These are phyloP conservation scores for Ceratotherium simum DNA, from an alignment of 2,113 vertebrate genomes.

Conservation along the genomic window DNA sequence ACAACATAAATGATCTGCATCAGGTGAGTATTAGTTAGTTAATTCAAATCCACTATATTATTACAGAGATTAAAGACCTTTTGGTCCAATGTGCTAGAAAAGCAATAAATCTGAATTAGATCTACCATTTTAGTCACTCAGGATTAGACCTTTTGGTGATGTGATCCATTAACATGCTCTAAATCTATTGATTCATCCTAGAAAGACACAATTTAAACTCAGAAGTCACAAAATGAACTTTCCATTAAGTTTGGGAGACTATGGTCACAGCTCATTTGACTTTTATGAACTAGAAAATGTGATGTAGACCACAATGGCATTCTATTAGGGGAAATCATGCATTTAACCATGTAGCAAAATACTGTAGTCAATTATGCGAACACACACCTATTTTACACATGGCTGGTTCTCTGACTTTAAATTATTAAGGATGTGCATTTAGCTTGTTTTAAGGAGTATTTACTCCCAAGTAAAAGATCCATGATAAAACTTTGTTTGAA, in stretches of 20 bases:
- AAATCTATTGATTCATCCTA: slow-evolving; percentile 86
- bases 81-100: slow-evolving; percentile 50
- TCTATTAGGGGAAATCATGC: slow-evolving; percentile 89
- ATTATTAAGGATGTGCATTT: slow-evolving; percentile 81
- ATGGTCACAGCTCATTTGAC: slow-evolving; percentile 89
- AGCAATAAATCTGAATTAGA: slow-evolving; percentile 80
- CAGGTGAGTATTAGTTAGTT: slow-evolving; percentile 29
- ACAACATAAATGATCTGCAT: neutral
- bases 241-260: slow-evolving; percentile 87
- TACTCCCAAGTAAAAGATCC: slow-evolving; percentile 74
- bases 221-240: slow-evolving; percentile 87
- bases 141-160: slow-evolving; percentile 81
- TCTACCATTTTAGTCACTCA: slow-evolving; percentile 54
- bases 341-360: slow-evolving; percentile 88
- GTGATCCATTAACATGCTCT: slow-evolving; percentile 81
- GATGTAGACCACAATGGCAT: slow-evolving; percentile 86
- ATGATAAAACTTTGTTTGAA: slow-evolving; percentile 69
- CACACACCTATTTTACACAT: slow-evolving; percentile 87
- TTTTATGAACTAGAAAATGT: slow-evolving; percentile 90
- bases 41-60: slow-evolving; percentile 73
- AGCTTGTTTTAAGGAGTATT: slow-evolving; percentile 84
- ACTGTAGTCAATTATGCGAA: slow-evolving; percentile 86
- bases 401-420: slow-evolving; percentile 79
- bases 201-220: slow-evolving; percentile 86
- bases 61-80: slow-evolving; percentile 65